Evolutionary conservation across 2,888 invertebrate species (phyloP).

Genomic region (Ectemnius cavifrons): DNA sequence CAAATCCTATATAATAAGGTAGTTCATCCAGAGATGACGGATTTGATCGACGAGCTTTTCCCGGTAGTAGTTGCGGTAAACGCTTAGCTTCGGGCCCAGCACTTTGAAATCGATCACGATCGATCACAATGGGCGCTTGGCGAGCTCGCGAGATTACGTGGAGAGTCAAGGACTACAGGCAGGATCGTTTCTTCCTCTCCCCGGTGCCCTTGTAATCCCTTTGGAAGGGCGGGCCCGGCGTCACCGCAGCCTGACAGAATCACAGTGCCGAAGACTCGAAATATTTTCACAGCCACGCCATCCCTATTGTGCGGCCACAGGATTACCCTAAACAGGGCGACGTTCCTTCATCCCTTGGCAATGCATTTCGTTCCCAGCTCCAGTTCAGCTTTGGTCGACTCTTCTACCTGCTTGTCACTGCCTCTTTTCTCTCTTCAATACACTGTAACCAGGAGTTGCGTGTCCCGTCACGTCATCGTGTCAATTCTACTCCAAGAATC

Average conservation of each 20-base stretch:
- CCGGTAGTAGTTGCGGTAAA: neutral
- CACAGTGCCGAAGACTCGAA: constrained; percentile 63
- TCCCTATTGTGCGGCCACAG: constrained; percentile 40
- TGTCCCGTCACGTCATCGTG: no score
- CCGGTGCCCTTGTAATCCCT: constrained; percentile 27
- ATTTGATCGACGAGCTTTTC: constrained; percentile 12
- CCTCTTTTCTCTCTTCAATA: no score
- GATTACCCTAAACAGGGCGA: constrained; percentile 57
- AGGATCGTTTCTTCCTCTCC: constrained; percentile 27
- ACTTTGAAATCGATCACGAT: constrained; percentile 38
- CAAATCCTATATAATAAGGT: neutral
- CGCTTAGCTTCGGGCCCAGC: neutral
- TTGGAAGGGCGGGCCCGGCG: constrained; percentile 46
- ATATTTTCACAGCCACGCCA: constrained; percentile 74
- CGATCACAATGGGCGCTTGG: constrained; percentile 42
- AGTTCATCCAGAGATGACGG: neutral
- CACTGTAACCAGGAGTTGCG: no score
- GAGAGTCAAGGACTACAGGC: constrained; percentile 38
- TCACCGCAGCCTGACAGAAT: constrained; percentile 15
- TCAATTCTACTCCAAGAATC: no score
- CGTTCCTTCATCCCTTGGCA: constrained; percentile 38
- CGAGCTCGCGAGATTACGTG: constrained; percentile 35
- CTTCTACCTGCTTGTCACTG: no score
- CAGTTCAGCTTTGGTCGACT: no score
- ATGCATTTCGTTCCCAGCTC: no score